These are phyloP conservation scores for Pelobates cultripes DNA, from an alignment of 2,797 vertebrate genomes.

Conservation along the genomic window DNA sequence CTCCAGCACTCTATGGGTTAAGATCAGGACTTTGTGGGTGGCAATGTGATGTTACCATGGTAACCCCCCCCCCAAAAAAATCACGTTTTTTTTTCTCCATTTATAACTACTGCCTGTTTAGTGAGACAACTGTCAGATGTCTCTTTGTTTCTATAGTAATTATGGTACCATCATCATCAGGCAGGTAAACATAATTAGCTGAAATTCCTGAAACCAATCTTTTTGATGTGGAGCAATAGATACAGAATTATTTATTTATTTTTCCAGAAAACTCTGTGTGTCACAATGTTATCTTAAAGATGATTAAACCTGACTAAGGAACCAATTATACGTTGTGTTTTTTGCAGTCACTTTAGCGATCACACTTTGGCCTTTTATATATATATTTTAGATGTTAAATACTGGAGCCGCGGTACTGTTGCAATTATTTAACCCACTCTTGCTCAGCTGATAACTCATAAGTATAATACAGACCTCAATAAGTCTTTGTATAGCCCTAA, in stretches of 20 bases:
- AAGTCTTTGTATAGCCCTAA: too few relatives aligned
- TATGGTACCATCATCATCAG: slow-evolving; percentile 27
- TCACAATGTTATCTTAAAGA: background rate
- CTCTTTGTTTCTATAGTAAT: slow-evolving; percentile 52
- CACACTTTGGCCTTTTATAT: too few relatives aligned
- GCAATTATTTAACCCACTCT: too few relatives aligned
- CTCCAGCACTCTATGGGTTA: background rate
- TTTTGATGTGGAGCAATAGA: background rate
- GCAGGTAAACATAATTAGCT: slow-evolving; percentile 37
- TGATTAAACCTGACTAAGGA: background rate
- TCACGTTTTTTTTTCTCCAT: background rate
- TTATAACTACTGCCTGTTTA: background rate
- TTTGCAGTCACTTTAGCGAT: too few relatives aligned
- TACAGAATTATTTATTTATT: background rate
- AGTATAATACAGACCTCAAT: too few relatives aligned
- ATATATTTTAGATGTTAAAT: too few relatives aligned
- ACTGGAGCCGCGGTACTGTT: too few relatives aligned
- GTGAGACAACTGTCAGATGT: slow-evolving; percentile 1
- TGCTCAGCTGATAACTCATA: too few relatives aligned
- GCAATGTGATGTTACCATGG: slow-evolving; percentile 19
- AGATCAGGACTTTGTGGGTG: too few relatives aligned
- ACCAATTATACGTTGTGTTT: too few relatives aligned
- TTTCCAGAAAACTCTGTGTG: background rate
- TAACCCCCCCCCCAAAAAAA: background rate
- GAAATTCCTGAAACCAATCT: background rate